Evolutionary conservation across 1,140 invertebrate genomes (phyloP).

Genomic region (Maconellicoccus hirsutus): DNA sequence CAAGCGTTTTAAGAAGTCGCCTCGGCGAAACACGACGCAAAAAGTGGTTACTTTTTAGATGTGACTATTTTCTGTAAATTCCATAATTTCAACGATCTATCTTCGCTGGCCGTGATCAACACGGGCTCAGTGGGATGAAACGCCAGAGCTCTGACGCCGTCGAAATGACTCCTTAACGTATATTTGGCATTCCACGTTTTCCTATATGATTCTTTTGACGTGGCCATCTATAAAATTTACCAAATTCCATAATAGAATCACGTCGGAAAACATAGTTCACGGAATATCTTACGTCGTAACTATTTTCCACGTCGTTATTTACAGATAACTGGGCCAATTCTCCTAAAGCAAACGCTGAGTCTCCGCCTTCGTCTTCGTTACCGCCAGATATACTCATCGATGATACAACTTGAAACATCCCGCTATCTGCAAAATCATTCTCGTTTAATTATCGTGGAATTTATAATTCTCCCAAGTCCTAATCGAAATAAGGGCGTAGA

Average conservation of each 20-base stretch:
- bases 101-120: slow-evolving; percentile 94
- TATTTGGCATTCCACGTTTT: slow-evolving; percentile 99
- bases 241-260: slow-evolving; percentile 12
- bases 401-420: not conserved
- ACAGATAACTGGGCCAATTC: slow-evolving; percentile 93
- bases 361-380: slow-evolving; percentile 32
- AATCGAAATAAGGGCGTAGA: too few relatives aligned
- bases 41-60: slow-evolving; percentile 69
- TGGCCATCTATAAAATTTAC: slow-evolving; percentile 46
- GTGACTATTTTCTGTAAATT: slow-evolving; percentile 95
- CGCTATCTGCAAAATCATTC: not conserved
- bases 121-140: slow-evolving; percentile 97
- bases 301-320: slow-evolving; percentile 86
- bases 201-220: slow-evolving; percentile 83
- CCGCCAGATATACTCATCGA: not conserved
- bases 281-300: slow-evolving; percentile 51
- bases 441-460: too few relatives aligned
- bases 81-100: slow-evolving; percentile 98
- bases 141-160: slow-evolving; percentile 87
- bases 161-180: slow-evolving; percentile 93
- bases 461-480: too few relatives aligned
- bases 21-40: not conserved
- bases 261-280: not conserved
- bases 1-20: not conserved
- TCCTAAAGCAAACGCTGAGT: slow-evolving; percentile 75